Evolutionary conservation across 92 coral and sea anemone species (phyloP).

Genomic region (Porites divaricata): DNA sequence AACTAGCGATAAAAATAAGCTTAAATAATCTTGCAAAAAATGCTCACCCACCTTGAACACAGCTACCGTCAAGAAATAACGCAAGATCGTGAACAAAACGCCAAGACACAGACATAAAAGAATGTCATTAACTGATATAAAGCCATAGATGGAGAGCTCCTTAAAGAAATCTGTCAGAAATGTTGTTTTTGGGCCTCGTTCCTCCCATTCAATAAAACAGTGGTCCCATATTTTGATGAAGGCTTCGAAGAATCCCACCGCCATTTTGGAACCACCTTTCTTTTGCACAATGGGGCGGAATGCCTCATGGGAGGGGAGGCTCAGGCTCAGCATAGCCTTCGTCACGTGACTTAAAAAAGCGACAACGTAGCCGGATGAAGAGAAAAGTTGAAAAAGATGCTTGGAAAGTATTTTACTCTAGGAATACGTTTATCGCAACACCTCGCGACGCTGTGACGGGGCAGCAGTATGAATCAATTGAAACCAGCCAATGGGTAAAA

Average conservation of each 20-base stretch:
- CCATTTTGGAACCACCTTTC: conserved; percentile 63
- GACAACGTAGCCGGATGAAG: no score
- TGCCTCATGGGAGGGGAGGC: conserved; percentile 1
- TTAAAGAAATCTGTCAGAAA: conserved; percentile 77
- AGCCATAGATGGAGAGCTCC: conserved; percentile 72
- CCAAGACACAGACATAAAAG: conserved; percentile 61
- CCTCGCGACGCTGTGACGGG: no score
- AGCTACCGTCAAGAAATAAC: conserved; percentile 60
- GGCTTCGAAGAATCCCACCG: conserved; percentile 72
- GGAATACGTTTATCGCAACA: no score
- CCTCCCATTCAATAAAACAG: conserved; percentile 71
- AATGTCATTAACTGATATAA: conserved; percentile 69
- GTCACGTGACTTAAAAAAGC: no score
- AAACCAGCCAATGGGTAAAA: no score
- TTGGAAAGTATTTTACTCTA: no score
- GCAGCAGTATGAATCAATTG: no score
- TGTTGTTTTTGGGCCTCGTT: conserved; percentile 66
- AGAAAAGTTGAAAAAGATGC: no score
- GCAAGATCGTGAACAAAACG: conserved; percentile 76
- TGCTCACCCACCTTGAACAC: conserved; percentile 75
- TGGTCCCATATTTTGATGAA: conserved; percentile 75
- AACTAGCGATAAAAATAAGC: not conserved
- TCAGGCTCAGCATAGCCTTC: not conserved
- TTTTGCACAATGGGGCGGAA: not conserved
- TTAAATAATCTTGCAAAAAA: no score